Evolutionary conservation across 2,888 invertebrate species (phyloP), one percentile per base, ranked within the genome.

Genomic region (Hemithea aestivaria): DNA sequence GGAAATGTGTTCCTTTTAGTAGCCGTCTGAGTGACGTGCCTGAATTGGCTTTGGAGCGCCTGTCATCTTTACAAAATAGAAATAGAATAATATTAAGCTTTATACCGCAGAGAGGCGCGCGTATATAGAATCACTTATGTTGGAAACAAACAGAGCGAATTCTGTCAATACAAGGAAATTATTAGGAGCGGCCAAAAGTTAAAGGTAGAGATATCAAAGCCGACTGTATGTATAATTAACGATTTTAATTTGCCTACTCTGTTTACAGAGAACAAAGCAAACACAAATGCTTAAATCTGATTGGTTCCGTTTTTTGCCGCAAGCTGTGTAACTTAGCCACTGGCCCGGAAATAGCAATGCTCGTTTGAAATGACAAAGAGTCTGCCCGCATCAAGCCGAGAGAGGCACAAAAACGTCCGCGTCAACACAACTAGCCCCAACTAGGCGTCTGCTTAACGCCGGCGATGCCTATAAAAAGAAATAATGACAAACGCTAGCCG

Each of bases 291-390:
- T 35, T 41, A 39, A 49, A 48, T 56, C 46, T 48, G 49, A 58
- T 55, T 59, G 53, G 42, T 27, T 57, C 35, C 49, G 40, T 56
- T 64, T 66, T 68, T 62, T 32, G 27, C 56, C 55, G 48, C 43
- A 52, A 60, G 48, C 50, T 55, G 48, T 51, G 49, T 54, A 56
- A n/a, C n/a, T n/a, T n/a, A 56, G 53, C 45, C n/a, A n/a, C n/a
- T n/a, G 56, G 63, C 53, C 66, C 68, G 73, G 69, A 76, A 73
- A 69, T 71, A 56, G 60, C 62, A 63, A 62, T 66, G 66, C 60
- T 58, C 64, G 60, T 59, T 65, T 59, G 56, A 73, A 75, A 75
- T 72, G 72, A 76, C 76, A 72, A 76, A 74, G 71, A 62, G 62
- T 58, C 51, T 58, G 59, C 53, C 57, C 61, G 65, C 63, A 68